Base-by-base conservation (phyloP, 2,797 vertebrate species). In the Microhierax caerulescens region DNA sequence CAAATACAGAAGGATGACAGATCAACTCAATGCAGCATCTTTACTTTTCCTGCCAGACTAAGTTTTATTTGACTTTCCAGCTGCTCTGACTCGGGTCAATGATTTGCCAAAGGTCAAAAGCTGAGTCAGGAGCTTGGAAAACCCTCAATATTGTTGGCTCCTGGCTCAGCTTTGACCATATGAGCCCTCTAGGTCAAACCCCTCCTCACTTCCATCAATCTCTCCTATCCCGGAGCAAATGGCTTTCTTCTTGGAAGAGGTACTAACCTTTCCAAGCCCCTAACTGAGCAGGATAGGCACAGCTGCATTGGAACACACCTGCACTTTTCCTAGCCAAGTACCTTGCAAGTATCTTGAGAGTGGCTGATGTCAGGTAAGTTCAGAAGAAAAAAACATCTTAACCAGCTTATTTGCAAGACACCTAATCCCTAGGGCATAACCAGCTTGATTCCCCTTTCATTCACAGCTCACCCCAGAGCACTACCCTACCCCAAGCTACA, bases 91-190 rank as follows among this genome's bases (percentile, higher is more conserved):
- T 96, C 86, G 90, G 92, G 95, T 95, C 94, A 93, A 19, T 80
- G 83, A 91, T 69, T 96, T 84, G 81, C 91, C 79, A 95, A 92
- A 95, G 93, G 95, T 97, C 96, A 95, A 88, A 94, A 93, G 88
- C 93, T 96, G 85, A 96, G 79, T 95, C 89, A 95, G 87, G 85
- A 90, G 72, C 50, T 91, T 92, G 81, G 75, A 96, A 94, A 97
- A 90, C n/a, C 70, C 84, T 78, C 80, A 93, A 24, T 60, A 39
- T 56, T 84, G 18, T 64, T 94, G 83, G 56, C 68, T 95, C 23
- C 51, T 72, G 80, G 76, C 54, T 81, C 68, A 81, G n/a, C 21
- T 85, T 74, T 91, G 76, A 87, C 90, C 65, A 78, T 81, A 61
- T 41, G 82, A 93, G 36, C 80, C 89, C 93, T 81, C 56, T 47